A percentile compares a stretch with the other conserved stretches of the same genome.
Conservation (phyloP, 2,113 vertebrate genomes). For the Gambusia affinis region DNA sequence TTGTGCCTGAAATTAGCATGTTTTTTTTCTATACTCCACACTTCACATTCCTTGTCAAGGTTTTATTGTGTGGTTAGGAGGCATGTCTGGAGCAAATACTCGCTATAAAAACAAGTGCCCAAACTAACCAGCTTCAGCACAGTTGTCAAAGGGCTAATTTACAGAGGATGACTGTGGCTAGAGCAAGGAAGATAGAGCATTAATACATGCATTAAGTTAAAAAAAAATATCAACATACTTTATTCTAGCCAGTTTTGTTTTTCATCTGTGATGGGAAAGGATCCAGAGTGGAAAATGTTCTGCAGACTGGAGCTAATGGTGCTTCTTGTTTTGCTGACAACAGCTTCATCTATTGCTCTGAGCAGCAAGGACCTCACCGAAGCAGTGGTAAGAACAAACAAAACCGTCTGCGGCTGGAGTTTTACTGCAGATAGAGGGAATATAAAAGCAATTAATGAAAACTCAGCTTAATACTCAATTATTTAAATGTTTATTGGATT, state of each 20-base stretch:
- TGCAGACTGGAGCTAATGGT: conserved; percentile 42
- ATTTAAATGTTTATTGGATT: neutral
- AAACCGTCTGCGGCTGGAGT: neutral
- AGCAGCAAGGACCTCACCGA: conserved; percentile 44
- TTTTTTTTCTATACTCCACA: conserved; percentile 20
- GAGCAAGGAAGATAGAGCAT: conserved; percentile 6
- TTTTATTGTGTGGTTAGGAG: conserved; percentile 53
- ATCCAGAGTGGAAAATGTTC: conserved; percentile 31
- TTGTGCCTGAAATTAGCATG: conserved; percentile 36
- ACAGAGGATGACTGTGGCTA: conserved; percentile 13
- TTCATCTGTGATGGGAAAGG: conserved; percentile 6
- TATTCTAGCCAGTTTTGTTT: neutral
- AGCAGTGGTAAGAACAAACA: conserved; percentile 68
- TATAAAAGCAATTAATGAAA: neutral
- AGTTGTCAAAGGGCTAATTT: neutral
- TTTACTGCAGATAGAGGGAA: neutral
- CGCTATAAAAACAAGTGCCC: conserved; percentile 66
- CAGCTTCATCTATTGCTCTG: conserved; percentile 29
- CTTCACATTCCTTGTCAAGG: conserved; percentile 61
- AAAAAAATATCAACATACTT: neutral
- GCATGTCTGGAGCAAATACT: conserved; percentile 30
- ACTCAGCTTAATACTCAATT: neutral
- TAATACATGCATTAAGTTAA: conserved; percentile 7
- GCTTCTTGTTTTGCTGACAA: conserved; percentile 51
- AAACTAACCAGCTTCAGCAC: conserved; percentile 3